Evolutionary conservation across 2,797 vertebrate species (phyloP), one percentile per base, ranked within the genome.

Genomic region (Nasua narica): DNA sequence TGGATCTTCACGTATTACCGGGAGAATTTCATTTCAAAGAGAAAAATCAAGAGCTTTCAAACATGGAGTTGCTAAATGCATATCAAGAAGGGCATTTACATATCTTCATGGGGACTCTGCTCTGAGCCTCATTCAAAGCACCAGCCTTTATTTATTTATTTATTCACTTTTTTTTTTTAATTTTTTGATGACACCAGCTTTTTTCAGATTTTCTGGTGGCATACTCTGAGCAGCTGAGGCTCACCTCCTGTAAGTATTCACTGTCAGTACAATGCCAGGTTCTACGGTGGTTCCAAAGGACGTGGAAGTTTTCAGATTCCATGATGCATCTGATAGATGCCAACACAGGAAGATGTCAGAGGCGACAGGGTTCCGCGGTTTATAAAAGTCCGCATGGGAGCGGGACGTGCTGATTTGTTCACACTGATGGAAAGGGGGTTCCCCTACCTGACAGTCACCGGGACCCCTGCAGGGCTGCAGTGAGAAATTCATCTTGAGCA

Each of bases 311-410:
- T 7, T 23, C 69, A 16, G 50, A 46, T 23, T 35, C 50, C 70
- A 15, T 29, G 29, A 7, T n/a, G 8, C 11, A 5, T n/a, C 18
- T 13, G 11, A 2, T 1, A 43, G n/a, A 12, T 9, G n/a, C 19
- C n/a, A 48, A 32, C 60, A 35, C 0, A 37, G 65, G 32, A 40
- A 14, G 48, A 14, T 6, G 0, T 35, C 6, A 50, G 72, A 65
- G 32, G 74, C 0, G 19, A 48, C 48, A 15, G 2, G 32, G 7
- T 3, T 35, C 7, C 1, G 1, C 0, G n/a, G 46, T n/a, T 70
- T 19, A 15, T 1, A 0, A 14, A 16, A 21, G 19, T 35, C 32
- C 1, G 0, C 1, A 0, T 1, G 1, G 48, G 54, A 25, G n/a
- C 1, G 4, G 27, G 12, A 0, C 0, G 0, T 40, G 11, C 13